Percentiles rank a stretch among this genome's conserved stretches.
Evolutionary conservation across 2,888 invertebrate genomes (phyloP).

Genomic region (Lomographa bimaculata): DNA sequence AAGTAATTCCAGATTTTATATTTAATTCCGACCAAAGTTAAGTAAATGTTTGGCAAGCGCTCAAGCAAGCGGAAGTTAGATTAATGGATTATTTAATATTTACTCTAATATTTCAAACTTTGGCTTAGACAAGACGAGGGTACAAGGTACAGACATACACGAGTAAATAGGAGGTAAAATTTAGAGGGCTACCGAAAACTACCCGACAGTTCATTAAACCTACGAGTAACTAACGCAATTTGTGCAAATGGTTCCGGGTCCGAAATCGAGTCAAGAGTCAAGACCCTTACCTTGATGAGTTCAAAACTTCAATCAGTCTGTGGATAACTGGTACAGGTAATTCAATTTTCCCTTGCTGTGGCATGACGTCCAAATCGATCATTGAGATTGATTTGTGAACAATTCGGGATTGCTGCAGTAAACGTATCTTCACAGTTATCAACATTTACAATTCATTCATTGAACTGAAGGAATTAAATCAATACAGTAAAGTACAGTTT

Average conservation of each 20-base stretch:
- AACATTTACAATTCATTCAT: not conserved
- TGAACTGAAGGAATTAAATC: too few relatives aligned
- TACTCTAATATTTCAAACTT: not conserved
- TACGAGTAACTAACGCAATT: conserved; percentile 17
- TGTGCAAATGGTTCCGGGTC: conserved; percentile 7
- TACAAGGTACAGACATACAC: not conserved
- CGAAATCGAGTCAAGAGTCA: conserved; percentile 2
- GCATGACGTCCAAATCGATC: conserved; percentile 33
- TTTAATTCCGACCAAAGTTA: conserved; percentile 8
- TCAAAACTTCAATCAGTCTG: conserved; percentile 15
- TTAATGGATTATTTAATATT: conserved; percentile 10
- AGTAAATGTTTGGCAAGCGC: conserved; percentile 16
- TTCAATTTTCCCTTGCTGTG: conserved; percentile 37
- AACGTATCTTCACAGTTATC: not conserved
- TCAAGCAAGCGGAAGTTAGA: conserved; percentile 9
- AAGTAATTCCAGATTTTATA: conserved; percentile 10
- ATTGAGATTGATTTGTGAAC: conserved; percentile 39
- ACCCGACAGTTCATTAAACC: conserved; percentile 7
- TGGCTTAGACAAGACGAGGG: too few relatives aligned
- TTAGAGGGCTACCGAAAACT: conserved; percentile 3
- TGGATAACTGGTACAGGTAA: conserved; percentile 21
- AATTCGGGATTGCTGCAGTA: conserved; percentile 1
- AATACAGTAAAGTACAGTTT: conserved; percentile 7
- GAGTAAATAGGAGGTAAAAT: not conserved
- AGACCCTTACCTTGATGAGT: conserved; percentile 1